These are phyloP conservation scores for Myodes glareolus DNA, from an alignment of 2,113 vertebrate genomes.

Conservation along the genomic window DNA sequence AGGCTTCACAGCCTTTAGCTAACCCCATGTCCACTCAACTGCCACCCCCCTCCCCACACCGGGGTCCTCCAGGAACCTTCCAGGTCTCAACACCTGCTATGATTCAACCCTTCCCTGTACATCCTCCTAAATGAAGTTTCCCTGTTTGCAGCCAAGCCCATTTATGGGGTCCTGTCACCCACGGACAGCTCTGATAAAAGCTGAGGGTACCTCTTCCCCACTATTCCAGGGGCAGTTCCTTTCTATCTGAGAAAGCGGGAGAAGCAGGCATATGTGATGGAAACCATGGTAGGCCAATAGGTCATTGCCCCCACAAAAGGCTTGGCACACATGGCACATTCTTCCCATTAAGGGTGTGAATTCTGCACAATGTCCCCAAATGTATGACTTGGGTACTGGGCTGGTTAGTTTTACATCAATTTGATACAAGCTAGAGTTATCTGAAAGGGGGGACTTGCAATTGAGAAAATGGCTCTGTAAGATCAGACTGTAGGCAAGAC, in stretches of 20 bases:
- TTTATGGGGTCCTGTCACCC: neutral
- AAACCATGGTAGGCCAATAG: neutral
- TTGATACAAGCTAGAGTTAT: neutral
- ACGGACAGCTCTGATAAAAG: neutral
- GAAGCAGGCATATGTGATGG: neutral
- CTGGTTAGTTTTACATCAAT: neutral
- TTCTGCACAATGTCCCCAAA: neutral
- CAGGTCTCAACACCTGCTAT: neutral
- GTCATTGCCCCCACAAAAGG: neutral
- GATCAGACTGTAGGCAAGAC: neutral
- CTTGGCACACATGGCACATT: neutral
- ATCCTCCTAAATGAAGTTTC: neutral
- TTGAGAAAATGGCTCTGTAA: neutral
- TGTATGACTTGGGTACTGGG: neutral
- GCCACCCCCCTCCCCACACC: too few relatives aligned
- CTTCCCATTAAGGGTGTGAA: neutral
- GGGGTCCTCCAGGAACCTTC: neutral
- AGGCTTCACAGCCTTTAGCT: neutral
- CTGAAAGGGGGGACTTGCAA: neutral
- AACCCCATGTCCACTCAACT: neutral
- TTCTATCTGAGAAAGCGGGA: neutral
- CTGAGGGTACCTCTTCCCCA: neutral
- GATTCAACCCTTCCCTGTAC: neutral
- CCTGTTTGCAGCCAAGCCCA: neutral
- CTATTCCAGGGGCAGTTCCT: neutral